phyloP scores from a whole-genome alignment of 2,113 vertebrate species.

The Sorex araneus region DNA sequence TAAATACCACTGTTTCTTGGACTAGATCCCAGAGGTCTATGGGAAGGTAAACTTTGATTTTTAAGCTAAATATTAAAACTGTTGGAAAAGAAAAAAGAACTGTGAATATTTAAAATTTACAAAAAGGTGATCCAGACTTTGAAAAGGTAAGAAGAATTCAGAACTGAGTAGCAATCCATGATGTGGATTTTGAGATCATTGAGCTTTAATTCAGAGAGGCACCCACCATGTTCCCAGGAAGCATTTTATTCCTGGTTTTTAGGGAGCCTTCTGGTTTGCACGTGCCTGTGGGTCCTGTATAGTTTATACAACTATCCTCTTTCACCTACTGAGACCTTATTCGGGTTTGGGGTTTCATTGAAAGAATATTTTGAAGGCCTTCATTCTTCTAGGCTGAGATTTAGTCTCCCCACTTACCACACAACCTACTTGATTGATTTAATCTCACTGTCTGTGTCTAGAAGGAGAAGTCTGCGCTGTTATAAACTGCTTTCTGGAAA shows the following conservation, averaged over 20 bases:
- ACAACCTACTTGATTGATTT: constrained; percentile 32
- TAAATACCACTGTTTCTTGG: constrained; percentile 8
- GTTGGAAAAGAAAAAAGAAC: constrained; percentile 39
- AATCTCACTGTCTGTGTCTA: constrained; percentile 58
- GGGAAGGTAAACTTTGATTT: constrained; percentile 52
- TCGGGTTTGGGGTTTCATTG: constrained; percentile 47
- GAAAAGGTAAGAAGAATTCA: not conserved
- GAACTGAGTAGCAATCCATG: not conserved
- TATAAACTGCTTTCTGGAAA: constrained; percentile 33
- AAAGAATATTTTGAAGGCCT: constrained; percentile 69
- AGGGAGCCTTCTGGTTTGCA: constrained; percentile 16
- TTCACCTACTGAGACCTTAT: not conserved
- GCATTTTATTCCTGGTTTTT: not conserved
- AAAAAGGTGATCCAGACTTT: not conserved
- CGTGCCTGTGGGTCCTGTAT: not conserved
- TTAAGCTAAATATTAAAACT: constrained; percentile 55
- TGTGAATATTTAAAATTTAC: not conserved
- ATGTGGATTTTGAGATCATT: constrained; percentile 5
- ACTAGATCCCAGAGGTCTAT: not conserved
- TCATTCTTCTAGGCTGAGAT: constrained; percentile 55
- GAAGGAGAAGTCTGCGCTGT: constrained; percentile 37
- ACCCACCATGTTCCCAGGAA: not conserved
- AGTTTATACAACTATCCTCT: constrained; percentile 28
- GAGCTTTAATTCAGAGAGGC: constrained; percentile 1
- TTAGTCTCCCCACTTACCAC: not conserved